Percentiles rank a stretch among this genome's conserved stretches.
phyloP scores from a whole-genome alignment of 2,888 invertebrate species.

The Latheticus oryzae region DNA sequence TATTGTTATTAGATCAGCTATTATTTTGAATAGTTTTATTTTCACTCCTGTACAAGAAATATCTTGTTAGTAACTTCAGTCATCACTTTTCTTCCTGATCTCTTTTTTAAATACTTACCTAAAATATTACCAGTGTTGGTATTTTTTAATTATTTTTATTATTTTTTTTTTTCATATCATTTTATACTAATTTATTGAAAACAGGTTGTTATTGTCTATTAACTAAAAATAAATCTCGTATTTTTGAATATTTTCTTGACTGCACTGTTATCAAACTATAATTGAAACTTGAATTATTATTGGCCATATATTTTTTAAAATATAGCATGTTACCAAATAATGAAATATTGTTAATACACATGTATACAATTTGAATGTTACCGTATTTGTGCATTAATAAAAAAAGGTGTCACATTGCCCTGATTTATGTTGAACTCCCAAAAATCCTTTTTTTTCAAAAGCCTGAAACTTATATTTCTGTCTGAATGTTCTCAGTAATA shows the following conservation, averaged over 20 bases:
- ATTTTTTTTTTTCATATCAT: conserved; percentile 13
- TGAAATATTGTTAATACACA: conserved; percentile 64
- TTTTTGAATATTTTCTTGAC: conserved; percentile 41
- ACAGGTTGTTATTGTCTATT: conserved; percentile 32
- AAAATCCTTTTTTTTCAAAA: no score
- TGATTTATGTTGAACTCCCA: no score
- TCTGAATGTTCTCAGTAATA: no score
- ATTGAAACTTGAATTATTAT: conserved; percentile 38
- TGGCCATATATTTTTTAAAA: conserved; percentile 58
- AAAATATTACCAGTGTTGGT: no score
- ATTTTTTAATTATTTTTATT: conserved; percentile 25
- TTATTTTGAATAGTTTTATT: conserved; percentile 29
- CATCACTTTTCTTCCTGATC: conserved; percentile 34
- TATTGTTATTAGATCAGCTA: conserved; percentile 55
- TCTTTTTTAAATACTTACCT: conserved; percentile 27
- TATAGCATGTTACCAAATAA: conserved; percentile 63
- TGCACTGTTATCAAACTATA: conserved; percentile 40
- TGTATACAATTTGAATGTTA: conserved; percentile 67
- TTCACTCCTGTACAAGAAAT: conserved; percentile 17
- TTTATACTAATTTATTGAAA: conserved; percentile 5
- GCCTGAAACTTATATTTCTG: no score
- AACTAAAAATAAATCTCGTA: conserved; percentile 33
- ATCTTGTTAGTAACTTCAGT: conserved; percentile 13
- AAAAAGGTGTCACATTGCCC: conserved; percentile 59
- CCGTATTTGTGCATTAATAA: conserved; percentile 67